Base-by-base conservation (phyloP, 2,113 vertebrate genomes). In the Isurus oxyrinchus region DNA sequence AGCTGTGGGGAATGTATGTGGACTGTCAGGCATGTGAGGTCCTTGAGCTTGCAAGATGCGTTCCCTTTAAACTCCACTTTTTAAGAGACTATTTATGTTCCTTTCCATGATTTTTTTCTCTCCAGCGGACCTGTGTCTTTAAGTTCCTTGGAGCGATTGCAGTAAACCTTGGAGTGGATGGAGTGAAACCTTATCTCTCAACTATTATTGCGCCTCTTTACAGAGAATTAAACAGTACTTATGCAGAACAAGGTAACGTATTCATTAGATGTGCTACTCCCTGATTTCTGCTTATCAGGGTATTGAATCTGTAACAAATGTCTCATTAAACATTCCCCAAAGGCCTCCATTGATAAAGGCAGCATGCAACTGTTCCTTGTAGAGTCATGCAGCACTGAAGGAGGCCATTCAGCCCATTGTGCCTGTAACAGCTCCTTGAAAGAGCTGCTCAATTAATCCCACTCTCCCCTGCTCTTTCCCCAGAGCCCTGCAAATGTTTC, bases 181-280 rank as follows among this genome's bases (percentile, higher is more conserved):
- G 97, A 19, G 98, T 99, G 1, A 97, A 97, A 66, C 98, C 98
- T 0, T 99, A 99, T 93, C 98, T 99, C 96, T 98, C 98, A 67
- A 98, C 98, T 2, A 98, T 99, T 97, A 98, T 99, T 86, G 97
- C 98, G 0, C 99, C 99, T 10, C 97, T 99, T 25, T 99, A 98
- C 97, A 98, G 99, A 97, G 99, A 99, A 97, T 98, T 99, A 97
- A 98, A 99, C 98, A 99, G 99, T 97, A 99, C 98, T 49, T 99
- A 99, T 0, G 97, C 99, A 23, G 99, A 99, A 25, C 99, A 99
- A 98, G 98, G 99, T 99, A 97, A 96, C 1, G 0, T 5, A 0
- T n/a, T 14, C 7, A 13, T 40, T 76, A 88, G 10, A 5, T 31
- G 53, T 4, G 49, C 49, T 25, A 10, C 10, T 25, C 3, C 1